Base-by-base conservation (phyloP, 1,140 invertebrate genomes). In the Berghia stephanieae region DNA sequence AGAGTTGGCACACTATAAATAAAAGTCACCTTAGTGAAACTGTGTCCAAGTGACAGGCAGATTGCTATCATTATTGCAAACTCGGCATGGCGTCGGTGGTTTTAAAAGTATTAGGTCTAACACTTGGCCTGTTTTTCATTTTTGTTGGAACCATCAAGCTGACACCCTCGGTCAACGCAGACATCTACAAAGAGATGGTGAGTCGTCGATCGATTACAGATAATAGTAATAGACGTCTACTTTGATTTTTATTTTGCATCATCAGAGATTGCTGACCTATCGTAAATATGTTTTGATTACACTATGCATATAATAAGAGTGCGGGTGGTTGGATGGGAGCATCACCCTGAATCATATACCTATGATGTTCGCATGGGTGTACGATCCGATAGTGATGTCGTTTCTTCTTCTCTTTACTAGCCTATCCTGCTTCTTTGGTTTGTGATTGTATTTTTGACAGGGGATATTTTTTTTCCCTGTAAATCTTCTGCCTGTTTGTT, bases 101-200 rank as follows among this genome's bases (percentile, higher is more conserved):
- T 75, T 90, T 98, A 72, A 95, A 94, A 89, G 96, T 95, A 88
- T 91, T 98, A 75, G 97, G 96, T 16, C 90, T 98, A 78, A 92
- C 98, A 42, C 90, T 98, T 82, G 97, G 97, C 70, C 92, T 98
- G 80, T 98, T 98, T 91, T 98, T 98, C 89, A 93, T 98, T 83
- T 97, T 98, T 88, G 94, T 98, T 77, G 96, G 96, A 63, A 94
- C 94, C 31, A 94, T 98, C 84, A 98, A 98, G 91, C 90, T 98
- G 69, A 95, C 96, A 77, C 95, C 96, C 78, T 92, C 94, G 80
- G 93, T 98, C 75, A 98, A 95, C 84, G 95, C 95, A 91, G 96
- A 98, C 89, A 92, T 98, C 71, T 96, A 98, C 90, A 97, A 96
- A 92, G 96, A 98, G 92, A 93, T 98, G 93, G 97, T 98, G 90